A percentile compares a stretch with the other conserved stretches of the same genome.
Conservation (phyloP, 2,113 vertebrate species). For the Serilophus lunatus region DNA sequence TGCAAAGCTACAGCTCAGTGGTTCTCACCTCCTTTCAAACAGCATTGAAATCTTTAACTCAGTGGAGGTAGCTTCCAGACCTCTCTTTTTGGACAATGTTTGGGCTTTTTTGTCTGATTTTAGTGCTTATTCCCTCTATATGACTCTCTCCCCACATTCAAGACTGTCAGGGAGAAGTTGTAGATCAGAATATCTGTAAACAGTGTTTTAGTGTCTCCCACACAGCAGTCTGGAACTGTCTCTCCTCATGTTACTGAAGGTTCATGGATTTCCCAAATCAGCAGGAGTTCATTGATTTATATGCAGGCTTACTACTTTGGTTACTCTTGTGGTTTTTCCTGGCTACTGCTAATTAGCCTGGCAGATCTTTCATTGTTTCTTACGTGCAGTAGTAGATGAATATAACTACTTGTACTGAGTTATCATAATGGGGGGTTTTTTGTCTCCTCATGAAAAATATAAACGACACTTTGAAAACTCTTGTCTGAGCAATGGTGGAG, state of each 20-base stretch:
- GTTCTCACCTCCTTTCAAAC: not conserved
- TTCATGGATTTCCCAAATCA: conserved; percentile 35
- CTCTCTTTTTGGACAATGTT: not conserved
- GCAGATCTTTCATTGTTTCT: not conserved
- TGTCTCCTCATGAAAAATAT: not conserved
- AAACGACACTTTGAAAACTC: not conserved
- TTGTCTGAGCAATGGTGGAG: not conserved
- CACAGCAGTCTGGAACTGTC: conserved; percentile 38
- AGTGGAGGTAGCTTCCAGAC: not conserved
- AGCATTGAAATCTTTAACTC: not conserved
- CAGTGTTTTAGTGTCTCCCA: conserved; percentile 45
- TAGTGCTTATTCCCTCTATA: not conserved
- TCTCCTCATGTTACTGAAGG: not conserved
- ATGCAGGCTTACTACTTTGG: conserved; percentile 9
- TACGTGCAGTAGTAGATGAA: not conserved
- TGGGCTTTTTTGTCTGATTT: not conserved
- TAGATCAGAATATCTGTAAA: conserved; percentile 33
- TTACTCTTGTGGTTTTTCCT: not conserved
- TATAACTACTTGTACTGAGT: not conserved
- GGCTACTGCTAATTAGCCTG: conserved; percentile 7
- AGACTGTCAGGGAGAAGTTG: not conserved
- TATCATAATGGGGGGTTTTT: not conserved
- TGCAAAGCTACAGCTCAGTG: not conserved
- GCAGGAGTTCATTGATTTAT: conserved; percentile 40
- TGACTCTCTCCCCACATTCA: not conserved